A percentile compares a stretch with the other conserved stretches of the same genome.
phyloP scores from a whole-genome alignment of 2,888 invertebrate genomes.

The Bimastos eiseni region DNA sequence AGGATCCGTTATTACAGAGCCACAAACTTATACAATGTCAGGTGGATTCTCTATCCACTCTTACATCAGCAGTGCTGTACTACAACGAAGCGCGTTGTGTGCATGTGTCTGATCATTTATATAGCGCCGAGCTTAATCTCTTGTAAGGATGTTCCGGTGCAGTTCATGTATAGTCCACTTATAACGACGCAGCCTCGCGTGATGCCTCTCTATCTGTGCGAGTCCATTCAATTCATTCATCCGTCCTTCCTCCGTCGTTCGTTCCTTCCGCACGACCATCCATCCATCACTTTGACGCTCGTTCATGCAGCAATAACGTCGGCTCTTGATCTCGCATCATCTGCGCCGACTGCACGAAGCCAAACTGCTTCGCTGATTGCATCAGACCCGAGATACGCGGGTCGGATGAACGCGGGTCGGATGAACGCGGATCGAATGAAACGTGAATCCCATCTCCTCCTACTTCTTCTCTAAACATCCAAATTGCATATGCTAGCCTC shows the following conservation, averaged over 20 bases:
- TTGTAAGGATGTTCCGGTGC: neutral
- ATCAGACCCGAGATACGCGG: neutral
- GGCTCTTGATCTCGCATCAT: conserved; percentile 13
- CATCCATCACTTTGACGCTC: neutral
- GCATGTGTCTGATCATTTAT: neutral
- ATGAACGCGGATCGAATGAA: neutral
- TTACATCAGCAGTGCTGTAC: neutral
- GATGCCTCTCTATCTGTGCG: neutral
- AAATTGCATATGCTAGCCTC: neutral
- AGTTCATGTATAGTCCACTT: neutral
- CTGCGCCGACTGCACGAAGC: neutral
- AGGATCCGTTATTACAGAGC: neutral
- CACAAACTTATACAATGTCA: neutral
- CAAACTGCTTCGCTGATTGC: neutral
- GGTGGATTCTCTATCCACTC: neutral
- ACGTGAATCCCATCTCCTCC: neutral
- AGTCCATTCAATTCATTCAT: neutral
- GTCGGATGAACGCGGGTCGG: no score
- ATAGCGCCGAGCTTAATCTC: neutral
- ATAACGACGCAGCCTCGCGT: neutral
- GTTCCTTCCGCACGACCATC: neutral
- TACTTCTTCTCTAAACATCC: neutral
- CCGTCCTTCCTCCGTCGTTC: neutral
- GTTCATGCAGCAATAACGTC: neutral
- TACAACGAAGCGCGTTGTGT: neutral